phyloP scores from a whole-genome alignment of 2,888 invertebrate genomes.

The Caenorhabditis japonica region DNA sequence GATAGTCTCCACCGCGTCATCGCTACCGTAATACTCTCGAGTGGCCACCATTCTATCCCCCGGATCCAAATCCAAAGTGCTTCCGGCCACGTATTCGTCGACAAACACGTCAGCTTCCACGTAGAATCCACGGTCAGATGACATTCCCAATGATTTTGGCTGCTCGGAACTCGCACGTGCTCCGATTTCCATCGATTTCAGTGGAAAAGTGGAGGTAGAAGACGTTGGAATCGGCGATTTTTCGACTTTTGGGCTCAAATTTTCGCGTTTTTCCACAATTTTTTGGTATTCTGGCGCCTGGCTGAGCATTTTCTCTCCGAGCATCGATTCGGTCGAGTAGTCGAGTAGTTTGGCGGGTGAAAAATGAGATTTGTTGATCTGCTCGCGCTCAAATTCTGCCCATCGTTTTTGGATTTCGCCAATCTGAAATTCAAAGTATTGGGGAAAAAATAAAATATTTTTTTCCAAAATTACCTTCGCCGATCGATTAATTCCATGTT shows the following conservation, averaged over 20 bases:
- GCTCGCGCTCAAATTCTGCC: slow-evolving; percentile 31
- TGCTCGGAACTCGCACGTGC: neutral
- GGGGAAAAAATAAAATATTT: neutral
- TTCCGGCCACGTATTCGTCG: slow-evolving; percentile 74
- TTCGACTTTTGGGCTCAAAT: neutral
- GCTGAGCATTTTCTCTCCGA: slow-evolving; percentile 61
- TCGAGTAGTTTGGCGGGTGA: too few relatives aligned
- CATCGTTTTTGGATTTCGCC: slow-evolving; percentile 47
- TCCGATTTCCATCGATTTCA: slow-evolving; percentile 5
- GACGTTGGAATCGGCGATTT: neutral
- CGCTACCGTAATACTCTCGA: slow-evolving; percentile 54
- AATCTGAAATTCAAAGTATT: slow-evolving; percentile 6
- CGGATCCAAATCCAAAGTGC: slow-evolving; percentile 67
- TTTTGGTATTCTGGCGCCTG: slow-evolving; percentile 37
- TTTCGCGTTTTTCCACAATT: slow-evolving; percentile 31
- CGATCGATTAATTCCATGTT: slow-evolving; percentile 30
- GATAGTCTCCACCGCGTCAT: slow-evolving; percentile 71
- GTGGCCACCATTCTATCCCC: slow-evolving; percentile 71
- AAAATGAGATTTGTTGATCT: slow-evolving; percentile 16
- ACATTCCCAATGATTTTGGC: too few relatives aligned
- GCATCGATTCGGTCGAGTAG: slow-evolving; percentile 57
- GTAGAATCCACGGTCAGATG: slow-evolving; percentile 67
- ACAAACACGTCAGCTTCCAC: slow-evolving; percentile 66
- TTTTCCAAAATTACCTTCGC: slow-evolving; percentile 4
- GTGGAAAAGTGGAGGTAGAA: slow-evolving; percentile 14